phyloP scores from a whole-genome alignment of 1,140 invertebrate genomes.

The Lepidurus packardi region DNA sequence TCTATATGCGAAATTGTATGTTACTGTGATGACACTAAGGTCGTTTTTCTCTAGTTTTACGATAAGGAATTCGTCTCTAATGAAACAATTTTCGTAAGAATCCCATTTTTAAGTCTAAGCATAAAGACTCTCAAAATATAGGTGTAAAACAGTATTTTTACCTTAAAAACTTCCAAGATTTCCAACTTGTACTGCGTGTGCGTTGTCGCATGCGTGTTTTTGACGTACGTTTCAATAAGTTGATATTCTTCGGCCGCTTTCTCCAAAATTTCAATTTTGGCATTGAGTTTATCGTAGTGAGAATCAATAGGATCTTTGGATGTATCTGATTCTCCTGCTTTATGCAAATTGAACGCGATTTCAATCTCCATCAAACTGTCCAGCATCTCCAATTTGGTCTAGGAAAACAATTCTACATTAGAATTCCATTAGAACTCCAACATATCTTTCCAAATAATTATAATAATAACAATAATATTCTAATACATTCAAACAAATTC shows the following conservation, averaged over 20 bases:
- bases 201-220: conserved; percentile 81
- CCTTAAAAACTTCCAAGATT: conserved; percentile 56
- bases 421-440: too few relatives aligned
- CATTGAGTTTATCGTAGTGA: conserved; percentile 85
- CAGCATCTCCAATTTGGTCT: conserved; percentile 83
- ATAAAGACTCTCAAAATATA: conserved; percentile 28
- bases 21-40: too few relatives aligned
- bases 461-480: neutral
- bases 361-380: conserved; percentile 90
- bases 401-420: too few relatives aligned
- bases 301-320: conserved; percentile 66
- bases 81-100: neutral
- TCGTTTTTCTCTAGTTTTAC: too few relatives aligned
- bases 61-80: too few relatives aligned
- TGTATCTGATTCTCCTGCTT: conserved; percentile 46
- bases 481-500: conserved; percentile 33
- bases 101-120: conserved; percentile 27
- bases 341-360: conserved; percentile 82
- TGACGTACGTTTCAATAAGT: conserved; percentile 67
- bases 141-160: conserved; percentile 2
- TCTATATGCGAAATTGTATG: too few relatives aligned
- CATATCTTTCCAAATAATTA: too few relatives aligned
- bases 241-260: conserved; percentile 65
- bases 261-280: conserved; percentile 69
- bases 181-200: conserved; percentile 71